phyloP scores from a whole-genome alignment of 2,888 invertebrate species.

The Chirona hameri region DNA sequence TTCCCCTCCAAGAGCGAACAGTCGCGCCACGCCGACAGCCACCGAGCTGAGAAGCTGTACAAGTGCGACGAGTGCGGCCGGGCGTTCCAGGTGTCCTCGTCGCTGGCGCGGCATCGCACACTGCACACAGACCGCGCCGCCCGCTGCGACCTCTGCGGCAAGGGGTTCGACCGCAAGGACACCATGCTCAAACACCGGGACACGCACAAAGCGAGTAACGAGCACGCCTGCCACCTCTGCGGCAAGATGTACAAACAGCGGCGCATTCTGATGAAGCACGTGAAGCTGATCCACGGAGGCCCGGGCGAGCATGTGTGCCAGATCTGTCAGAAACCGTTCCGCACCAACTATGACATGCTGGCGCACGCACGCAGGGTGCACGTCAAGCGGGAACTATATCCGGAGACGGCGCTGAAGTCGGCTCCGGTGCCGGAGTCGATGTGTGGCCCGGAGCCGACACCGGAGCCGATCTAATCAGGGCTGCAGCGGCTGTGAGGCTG shows the following conservation, averaged over 20 bases:
- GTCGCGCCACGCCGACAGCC: neutral
- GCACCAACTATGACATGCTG: neutral
- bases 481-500: no score
- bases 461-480: no score
- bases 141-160: neutral
- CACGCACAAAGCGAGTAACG: conserved; percentile 22
- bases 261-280: conserved; percentile 4
- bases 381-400: neutral
- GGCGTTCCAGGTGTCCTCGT: neutral
- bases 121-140: neutral
- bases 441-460: no score
- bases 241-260: conserved; percentile 24
- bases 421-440: no score
- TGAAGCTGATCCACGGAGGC: neutral
- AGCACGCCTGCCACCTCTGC: neutral
- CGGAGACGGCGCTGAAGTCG: neutral
- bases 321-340: neutral
- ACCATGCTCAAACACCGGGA: conserved; percentile 1
- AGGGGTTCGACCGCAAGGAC: neutral
- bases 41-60: neutral
- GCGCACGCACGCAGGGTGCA: neutral
- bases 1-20: neutral
- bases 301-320: neutral
- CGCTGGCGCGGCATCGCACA: neutral
- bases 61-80: conserved; percentile 9